Conservation (phyloP, 1,140 invertebrate genomes). For the Frieseomelitta varia region DNA sequence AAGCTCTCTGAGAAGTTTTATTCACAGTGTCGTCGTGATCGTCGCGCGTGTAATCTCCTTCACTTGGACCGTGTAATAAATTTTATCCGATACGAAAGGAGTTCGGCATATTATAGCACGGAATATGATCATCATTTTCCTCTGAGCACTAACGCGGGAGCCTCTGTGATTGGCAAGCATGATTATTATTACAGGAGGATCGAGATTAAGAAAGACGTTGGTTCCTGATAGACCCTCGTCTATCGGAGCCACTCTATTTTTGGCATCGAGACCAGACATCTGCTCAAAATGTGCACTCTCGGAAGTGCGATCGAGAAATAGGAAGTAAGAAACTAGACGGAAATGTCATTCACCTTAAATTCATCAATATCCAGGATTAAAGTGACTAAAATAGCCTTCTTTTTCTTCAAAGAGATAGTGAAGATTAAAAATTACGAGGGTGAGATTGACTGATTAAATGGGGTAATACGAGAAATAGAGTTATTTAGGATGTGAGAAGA, state of each 20-base stretch:
- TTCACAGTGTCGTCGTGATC: conserved; percentile 1
- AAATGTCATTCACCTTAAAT: neutral
- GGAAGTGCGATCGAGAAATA: neutral
- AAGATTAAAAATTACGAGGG: neutral
- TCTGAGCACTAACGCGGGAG: conserved; percentile 4
- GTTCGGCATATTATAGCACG: neutral
- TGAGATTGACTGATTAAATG: neutral
- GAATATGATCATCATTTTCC: neutral
- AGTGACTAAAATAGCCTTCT: neutral
- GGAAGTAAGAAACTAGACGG: neutral
- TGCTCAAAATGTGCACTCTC: neutral
- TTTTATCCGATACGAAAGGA: conserved; percentile 6
- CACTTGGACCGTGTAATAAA: conserved; percentile 7
- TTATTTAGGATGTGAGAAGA: neutral
- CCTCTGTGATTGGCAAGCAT: conserved; percentile 26
- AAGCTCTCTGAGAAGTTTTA: neutral
- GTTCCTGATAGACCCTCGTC: neutral
- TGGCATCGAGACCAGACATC: neutral
- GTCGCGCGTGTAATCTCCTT: no score
- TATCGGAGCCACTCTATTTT: neutral
- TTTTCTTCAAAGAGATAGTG: no score
- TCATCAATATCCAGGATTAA: neutral
- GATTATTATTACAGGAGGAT: conserved; percentile 28
- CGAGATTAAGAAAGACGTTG: neutral
- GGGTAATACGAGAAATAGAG: neutral